A percentile compares a stretch with the other conserved stretches of the same genome.
These are phyloP conservation scores for Sminthurides aquaticus DNA, from an alignment of 2,888 invertebrate species.

Conservation along the genomic window DNA sequence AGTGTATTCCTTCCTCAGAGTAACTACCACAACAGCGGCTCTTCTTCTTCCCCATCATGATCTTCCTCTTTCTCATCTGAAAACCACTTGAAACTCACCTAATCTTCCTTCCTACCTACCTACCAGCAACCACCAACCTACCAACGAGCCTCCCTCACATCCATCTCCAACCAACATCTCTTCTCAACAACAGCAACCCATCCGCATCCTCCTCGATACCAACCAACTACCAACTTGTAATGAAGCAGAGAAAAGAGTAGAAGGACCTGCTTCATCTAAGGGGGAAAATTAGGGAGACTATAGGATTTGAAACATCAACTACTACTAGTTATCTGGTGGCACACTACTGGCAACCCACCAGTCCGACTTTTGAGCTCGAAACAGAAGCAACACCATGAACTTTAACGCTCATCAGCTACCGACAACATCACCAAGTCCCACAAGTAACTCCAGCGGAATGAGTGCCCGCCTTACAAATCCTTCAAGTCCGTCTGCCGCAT, in stretches of 20 bases:
- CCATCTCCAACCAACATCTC: not conserved
- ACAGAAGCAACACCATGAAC: conserved; percentile 24
- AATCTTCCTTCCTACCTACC: not conserved
- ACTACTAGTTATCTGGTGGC: conserved; percentile 13
- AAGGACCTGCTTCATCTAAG: not conserved
- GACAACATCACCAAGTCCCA: conserved; percentile 12
- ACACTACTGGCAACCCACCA: conserved; percentile 12
- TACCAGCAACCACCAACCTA: not conserved
- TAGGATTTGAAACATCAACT: conserved; percentile 17
- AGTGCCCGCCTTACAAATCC: not conserved
- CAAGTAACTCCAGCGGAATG: conserved; percentile 1
- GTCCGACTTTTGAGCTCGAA: conserved; percentile 18
- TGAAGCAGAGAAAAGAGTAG: not conserved
- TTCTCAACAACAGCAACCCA: not conserved
- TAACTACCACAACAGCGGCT: not conserved
- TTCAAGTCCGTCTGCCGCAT: not conserved
- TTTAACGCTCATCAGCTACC: conserved; percentile 21
- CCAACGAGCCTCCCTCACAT: not conserved
- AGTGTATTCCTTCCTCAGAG: not conserved
- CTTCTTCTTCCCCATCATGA: too few species aligned
- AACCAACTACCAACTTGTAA: not conserved
- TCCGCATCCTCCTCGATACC: not conserved
- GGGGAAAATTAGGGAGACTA: conserved; percentile 13
- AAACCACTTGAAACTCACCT: not conserved
- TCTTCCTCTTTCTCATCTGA: not conserved